A percentile compares a stretch with the other conserved stretches of the same genome.
phyloP scores from a whole-genome alignment of 2,888 invertebrate species.

The Latheticus oryzae region DNA sequence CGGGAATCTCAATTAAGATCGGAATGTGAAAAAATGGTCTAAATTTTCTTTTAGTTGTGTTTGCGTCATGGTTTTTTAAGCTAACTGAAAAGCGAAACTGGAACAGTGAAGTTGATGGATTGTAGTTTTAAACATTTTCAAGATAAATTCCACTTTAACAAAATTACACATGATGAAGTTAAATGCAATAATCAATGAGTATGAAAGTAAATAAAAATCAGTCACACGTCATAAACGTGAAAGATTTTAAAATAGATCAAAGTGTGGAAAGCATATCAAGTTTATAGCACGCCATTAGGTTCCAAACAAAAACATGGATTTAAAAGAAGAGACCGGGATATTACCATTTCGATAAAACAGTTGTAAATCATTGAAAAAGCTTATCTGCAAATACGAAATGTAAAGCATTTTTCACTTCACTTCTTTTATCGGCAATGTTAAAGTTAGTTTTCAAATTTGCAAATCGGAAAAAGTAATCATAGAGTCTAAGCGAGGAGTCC shows the following conservation, averaged over 20 bases:
- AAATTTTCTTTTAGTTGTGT: slow-evolving; percentile 12
- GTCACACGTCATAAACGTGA: slow-evolving; percentile 21
- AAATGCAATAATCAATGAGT: slow-evolving; percentile 23
- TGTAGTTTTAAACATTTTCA: slow-evolving; percentile 29
- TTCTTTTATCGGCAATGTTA: slow-evolving; percentile 34
- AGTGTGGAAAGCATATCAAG: slow-evolving; percentile 23
- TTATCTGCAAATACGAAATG: slow-evolving; percentile 38
- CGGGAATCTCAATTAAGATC: slow-evolving; percentile 2
- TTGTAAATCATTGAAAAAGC: slow-evolving; percentile 39
- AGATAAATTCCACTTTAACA: slow-evolving; percentile 17
- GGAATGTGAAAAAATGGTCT: slow-evolving; percentile 7
- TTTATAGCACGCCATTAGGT: slow-evolving; percentile 28
- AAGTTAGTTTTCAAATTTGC: slow-evolving; percentile 34
- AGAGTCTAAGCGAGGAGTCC: slow-evolving; percentile 26
- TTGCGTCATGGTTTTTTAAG: too few relatives aligned
- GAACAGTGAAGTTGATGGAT: too few relatives aligned
- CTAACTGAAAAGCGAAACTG: too few relatives aligned
- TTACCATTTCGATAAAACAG: slow-evolving; percentile 35
- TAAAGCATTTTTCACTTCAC: slow-evolving; percentile 39
- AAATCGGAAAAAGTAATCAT: slow-evolving; percentile 30
- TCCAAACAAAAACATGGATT: slow-evolving; percentile 33
- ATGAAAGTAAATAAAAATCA: slow-evolving; percentile 5
- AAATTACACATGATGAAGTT: slow-evolving; percentile 12
- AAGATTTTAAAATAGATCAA: slow-evolving; percentile 30
- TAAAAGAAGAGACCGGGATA: slow-evolving; percentile 32